These are phyloP conservation scores for Oncorhynchus tshawytscha DNA, from an alignment of 2,113 vertebrate species.

Conservation along the genomic window DNA sequence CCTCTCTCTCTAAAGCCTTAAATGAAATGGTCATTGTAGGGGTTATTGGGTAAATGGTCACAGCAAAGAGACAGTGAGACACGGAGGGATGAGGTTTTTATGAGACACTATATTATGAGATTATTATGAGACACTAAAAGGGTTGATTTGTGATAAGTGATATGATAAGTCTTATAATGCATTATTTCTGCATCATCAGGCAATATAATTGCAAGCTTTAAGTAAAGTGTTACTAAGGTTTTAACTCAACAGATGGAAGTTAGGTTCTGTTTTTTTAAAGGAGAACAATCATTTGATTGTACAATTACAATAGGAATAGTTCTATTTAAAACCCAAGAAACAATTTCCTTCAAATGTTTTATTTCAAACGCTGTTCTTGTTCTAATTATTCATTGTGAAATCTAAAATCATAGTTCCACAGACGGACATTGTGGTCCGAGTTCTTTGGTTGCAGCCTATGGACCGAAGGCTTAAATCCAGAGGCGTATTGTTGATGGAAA, in stretches of 20 bases:
- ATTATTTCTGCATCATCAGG: not conserved
- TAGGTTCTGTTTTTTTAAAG: too few relatives aligned
- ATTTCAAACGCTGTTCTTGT: not conserved
- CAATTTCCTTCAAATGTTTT: not conserved
- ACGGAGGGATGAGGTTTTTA: not conserved
- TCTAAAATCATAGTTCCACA: not conserved
- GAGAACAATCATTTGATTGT: not conserved
- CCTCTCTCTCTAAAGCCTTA: not conserved
- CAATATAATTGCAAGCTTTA: not conserved
- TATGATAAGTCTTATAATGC: not conserved
- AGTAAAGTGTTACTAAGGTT: too few relatives aligned
- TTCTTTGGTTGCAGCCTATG: not conserved
- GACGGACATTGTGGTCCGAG: not conserved
- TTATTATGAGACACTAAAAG: too few relatives aligned
- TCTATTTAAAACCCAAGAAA: too few relatives aligned
- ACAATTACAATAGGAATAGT: not conserved
- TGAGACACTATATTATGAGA: not conserved
- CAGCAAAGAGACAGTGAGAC: not conserved
- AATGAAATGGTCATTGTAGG: not conserved
- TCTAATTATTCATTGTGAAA: not conserved
- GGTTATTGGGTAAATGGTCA: not conserved
- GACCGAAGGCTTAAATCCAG: too few relatives aligned
- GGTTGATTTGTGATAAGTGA: too few relatives aligned
- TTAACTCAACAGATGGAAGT: too few relatives aligned
- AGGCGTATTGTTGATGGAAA: slow-evolving; percentile 2